Evolutionary conservation across 1,140 invertebrate genomes (phyloP).

Genomic region (Physella acuta): DNA sequence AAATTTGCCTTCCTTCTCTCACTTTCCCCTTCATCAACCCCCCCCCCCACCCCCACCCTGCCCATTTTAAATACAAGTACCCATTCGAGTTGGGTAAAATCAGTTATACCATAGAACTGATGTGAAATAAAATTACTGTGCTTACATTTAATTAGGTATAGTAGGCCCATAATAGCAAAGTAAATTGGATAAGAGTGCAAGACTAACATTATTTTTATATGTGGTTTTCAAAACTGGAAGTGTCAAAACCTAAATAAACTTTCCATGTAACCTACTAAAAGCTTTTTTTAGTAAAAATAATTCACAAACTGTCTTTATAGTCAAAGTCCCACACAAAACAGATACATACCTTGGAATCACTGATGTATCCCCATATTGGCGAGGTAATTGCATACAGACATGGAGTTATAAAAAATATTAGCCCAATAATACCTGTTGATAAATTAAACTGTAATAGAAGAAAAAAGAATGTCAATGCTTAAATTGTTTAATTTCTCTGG

Average conservation of each 20-base stretch:
- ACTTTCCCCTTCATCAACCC: too few relatives aligned
- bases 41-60: too few relatives aligned
- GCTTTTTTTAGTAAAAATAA: neutral
- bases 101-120: too few relatives aligned
- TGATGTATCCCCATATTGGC: slow-evolving; percentile 54
- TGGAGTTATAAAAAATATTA: slow-evolving; percentile 56
- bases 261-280: too few relatives aligned
- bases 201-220: neutral
- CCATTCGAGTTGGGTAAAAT: too few relatives aligned
- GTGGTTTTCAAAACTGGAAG: neutral
- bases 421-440: slow-evolving; percentile 43
- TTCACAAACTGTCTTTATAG: neutral
- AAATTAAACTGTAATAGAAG: slow-evolving; percentile 48
- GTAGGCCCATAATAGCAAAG: too few relatives aligned
- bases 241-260: neutral
- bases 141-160: too few relatives aligned
- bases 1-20: too few relatives aligned
- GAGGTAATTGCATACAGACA: slow-evolving; percentile 52
- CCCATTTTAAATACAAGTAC: too few relatives aligned
- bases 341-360: slow-evolving; percentile 45
- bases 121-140: too few relatives aligned
- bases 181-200: neutral
- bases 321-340: neutral
- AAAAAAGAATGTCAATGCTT: neutral
- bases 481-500: neutral